Base-by-base conservation (phyloP, 2,797 vertebrate species). In the Linurgus olivaceus region DNA sequence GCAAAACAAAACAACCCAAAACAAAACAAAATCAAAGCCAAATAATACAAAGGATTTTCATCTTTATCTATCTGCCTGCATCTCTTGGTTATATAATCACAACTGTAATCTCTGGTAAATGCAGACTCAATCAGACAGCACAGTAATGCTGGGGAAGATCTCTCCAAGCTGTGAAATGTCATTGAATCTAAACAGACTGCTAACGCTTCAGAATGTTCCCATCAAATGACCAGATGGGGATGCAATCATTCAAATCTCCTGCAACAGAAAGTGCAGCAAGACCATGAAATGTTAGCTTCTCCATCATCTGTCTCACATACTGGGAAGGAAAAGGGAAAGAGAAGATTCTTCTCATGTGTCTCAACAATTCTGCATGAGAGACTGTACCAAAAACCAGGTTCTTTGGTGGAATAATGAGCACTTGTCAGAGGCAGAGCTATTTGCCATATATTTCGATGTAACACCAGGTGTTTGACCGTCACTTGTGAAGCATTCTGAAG, bases 1-100 rank as follows among this genome's bases (percentile, higher is more conserved):
- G 24, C 5, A 3, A 93, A 91, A 57, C 42, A 68, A 87, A 86
- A 61, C 70, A 84, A 79, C 28, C 9, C 52, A 73, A 59, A 94
- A 84, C 52, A 86, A 91, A 93, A 80, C 31, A 29, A 94, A 95
- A 94, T 62, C 82, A 90, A 95, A 94, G 90, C 35, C 33, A 73
- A 92, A 83, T 48, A 88, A 91, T 25, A 92, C 73, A 94, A 94
- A 94, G 82, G 82, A 92, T 96, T 95, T 96, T 94, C 74, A 67
- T 94, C 67, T 90, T 90, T 67, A 68, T 88, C 91, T 94, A 17
- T 86, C 76, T 67, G 89, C 54, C 79, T 48, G n/a, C 70, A 77
- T 90, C 63, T 93, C 68, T 48, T n/a, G 80, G 67, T 93, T 97
- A 95, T 82, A 96, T 94, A 96, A 96, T 94, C 88, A 83, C 79